Evolutionary conservation across 2,888 invertebrate genomes (phyloP).

Genomic region (Mesochorus sp.): DNA sequence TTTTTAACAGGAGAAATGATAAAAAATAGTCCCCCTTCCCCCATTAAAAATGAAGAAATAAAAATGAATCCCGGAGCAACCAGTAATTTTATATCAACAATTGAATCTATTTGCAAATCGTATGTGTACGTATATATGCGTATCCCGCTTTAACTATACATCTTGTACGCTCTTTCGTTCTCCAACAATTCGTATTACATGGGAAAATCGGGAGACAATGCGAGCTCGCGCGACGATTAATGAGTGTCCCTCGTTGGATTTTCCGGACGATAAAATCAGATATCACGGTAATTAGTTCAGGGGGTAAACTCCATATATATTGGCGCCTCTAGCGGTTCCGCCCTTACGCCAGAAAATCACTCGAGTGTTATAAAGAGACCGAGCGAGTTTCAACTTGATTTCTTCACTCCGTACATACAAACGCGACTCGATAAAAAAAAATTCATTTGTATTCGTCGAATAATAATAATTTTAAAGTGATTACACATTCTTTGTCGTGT

Average conservation of each 20-base stretch:
- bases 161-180: constrained; percentile 12
- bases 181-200: constrained; percentile 18
- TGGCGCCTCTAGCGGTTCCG: constrained; percentile 20
- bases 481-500: no score
- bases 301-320: constrained; percentile 40
- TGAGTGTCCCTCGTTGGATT: constrained; percentile 57
- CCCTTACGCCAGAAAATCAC: not conserved
- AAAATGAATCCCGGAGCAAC: not conserved
- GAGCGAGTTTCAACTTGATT: no score
- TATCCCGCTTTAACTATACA: not conserved
- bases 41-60: not conserved
- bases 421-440: no score
- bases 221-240: constrained; percentile 51
- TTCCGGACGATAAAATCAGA: constrained; percentile 69
- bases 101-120: not conserved
- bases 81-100: not conserved
- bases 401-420: no score
- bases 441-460: no score
- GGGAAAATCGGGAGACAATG: constrained; percentile 32
- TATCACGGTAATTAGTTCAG: constrained; percentile 69
- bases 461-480: no score
- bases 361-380: constrained; percentile 1
- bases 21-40: no score
- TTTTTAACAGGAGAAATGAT: no score
- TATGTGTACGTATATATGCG: not conserved